phyloP scores from a whole-genome alignment of 2,113 vertebrate genomes.

The Protobothrops flavoviridis region DNA sequence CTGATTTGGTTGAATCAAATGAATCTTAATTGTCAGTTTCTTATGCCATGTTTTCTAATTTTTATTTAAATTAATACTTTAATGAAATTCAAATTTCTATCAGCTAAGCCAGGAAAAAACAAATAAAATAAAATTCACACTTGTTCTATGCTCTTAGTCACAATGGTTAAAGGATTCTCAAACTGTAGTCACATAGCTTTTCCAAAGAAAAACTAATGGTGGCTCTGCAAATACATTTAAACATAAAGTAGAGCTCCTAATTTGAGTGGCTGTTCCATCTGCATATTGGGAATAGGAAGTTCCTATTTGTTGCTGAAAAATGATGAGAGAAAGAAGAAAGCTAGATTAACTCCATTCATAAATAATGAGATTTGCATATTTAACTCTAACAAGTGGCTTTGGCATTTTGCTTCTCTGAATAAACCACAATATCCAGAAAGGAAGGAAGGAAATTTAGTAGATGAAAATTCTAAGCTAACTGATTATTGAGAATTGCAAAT shows the following conservation, averaged over 20 bases:
- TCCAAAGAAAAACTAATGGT: background rate
- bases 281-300: background rate
- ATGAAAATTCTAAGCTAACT: background rate
- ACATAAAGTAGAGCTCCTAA: background rate
- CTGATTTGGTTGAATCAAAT: background rate
- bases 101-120: background rate
- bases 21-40: background rate
- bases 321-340: background rate
- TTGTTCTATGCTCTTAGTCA: background rate
- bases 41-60: background rate
- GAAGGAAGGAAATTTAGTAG: background rate
- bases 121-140: background rate
- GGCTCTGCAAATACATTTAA: background rate
- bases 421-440: background rate
- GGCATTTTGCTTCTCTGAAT: background rate
- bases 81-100: background rate
- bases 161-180: background rate
- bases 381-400: background rate
- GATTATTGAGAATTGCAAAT: background rate
- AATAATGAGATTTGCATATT: slow-evolving; percentile 12
- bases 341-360: slow-evolving; percentile 5
- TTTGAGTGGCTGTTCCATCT: background rate
- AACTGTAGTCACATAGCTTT: background rate
- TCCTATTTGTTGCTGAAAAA: background rate
- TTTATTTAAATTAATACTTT: background rate